Evolutionary conservation across 35 echinoderm and acorn worm species (phyloP).

Genomic region (Acanthaster planci): DNA sequence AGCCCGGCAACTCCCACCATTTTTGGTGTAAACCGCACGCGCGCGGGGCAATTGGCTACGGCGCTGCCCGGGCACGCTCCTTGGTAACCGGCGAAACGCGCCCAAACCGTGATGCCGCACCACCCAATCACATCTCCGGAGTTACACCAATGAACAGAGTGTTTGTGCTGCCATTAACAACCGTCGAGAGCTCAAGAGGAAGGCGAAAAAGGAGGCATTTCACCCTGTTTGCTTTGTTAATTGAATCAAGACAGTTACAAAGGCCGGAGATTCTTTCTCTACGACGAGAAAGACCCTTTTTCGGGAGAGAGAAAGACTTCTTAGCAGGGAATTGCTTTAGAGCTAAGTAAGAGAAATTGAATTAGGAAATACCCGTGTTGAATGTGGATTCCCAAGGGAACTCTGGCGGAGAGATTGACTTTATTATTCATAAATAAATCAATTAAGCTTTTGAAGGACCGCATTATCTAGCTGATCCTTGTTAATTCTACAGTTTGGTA

Average conservation of each 20-base stretch:
- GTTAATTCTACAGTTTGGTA: no score
- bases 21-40: neutral
- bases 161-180: slow-evolving; percentile 18
- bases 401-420: neutral
- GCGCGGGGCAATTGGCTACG: neutral
- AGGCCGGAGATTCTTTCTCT: neutral
- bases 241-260: neutral
- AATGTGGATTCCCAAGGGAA: neutral
- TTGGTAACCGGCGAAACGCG: no score
- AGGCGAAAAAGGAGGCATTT: neutral
- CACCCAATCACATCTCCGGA: neutral
- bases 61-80: no score
- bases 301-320: neutral
- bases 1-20: slow-evolving; percentile 11
- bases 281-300: neutral
- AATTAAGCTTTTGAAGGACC: no score
- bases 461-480: no score
- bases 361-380: slow-evolving; percentile 9
- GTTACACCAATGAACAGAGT: neutral
- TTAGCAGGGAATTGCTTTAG: neutral
- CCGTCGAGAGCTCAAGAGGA: neutral
- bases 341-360: slow-evolving; percentile 4
- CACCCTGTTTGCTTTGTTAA: neutral
- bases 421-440: no score
- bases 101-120: neutral